These are phyloP conservation scores for Pitangus sulphuratus DNA, from an alignment of 2,797 vertebrate species.

Conservation along the genomic window DNA sequence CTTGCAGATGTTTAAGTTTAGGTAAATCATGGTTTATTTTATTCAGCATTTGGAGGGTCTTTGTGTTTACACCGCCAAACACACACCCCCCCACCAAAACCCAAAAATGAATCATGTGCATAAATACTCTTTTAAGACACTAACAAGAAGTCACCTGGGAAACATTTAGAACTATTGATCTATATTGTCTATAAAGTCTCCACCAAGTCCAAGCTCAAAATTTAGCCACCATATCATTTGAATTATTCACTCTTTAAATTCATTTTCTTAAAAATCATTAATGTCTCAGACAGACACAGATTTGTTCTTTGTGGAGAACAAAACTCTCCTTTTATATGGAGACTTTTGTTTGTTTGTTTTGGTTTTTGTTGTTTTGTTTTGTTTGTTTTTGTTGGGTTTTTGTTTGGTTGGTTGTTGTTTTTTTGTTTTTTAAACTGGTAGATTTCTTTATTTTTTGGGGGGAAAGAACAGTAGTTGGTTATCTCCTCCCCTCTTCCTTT, in stretches of 20 bases:
- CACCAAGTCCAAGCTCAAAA: not conserved
- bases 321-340: not conserved
- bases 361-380: too few species aligned
- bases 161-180: not conserved
- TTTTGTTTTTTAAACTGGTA: not conserved
- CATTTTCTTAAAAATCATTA: not conserved
- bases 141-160: rapidly evolving
- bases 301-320: not conserved
- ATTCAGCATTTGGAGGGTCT: not conserved
- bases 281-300: rapidly evolving
- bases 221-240: not conserved
- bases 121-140: not conserved
- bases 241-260: not conserved
- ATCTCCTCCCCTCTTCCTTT: rapidly evolving
- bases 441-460: not conserved
- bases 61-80: not conserved
- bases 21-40: rapidly evolving
- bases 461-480: not conserved
- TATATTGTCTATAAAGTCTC: not conserved
- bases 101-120: not conserved
- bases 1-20: not conserved
- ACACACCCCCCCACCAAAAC: too few species aligned
- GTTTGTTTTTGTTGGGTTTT: not conserved
- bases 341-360: too few species aligned
- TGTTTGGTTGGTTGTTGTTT: too few species aligned